A percentile compares a stretch with the other conserved stretches of the same genome.
These are phyloP conservation scores for Percopsis omiscomaycus DNA, from an alignment of 2,797 vertebrate genomes.

Conservation along the genomic window DNA sequence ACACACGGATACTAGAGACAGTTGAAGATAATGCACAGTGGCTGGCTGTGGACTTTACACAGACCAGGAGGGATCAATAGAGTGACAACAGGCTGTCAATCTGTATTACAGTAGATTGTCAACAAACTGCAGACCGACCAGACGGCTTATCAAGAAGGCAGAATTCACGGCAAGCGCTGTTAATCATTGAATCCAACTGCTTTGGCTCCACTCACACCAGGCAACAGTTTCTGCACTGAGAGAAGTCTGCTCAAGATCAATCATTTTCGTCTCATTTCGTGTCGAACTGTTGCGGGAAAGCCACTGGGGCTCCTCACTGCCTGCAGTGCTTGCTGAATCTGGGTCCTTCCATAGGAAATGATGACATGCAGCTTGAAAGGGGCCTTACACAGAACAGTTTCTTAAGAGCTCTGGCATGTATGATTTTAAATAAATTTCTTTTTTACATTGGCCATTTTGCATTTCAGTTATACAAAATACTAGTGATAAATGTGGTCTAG, in stretches of 20 bases:
- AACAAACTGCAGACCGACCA: slow-evolving; percentile 38
- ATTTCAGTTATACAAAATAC: not conserved
- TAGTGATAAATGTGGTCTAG: not conserved
- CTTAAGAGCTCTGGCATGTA: not conserved
- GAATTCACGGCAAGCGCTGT: slow-evolving; percentile 12
- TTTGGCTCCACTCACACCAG: too few species aligned
- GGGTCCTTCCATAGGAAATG: too few species aligned
- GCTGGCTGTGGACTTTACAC: slow-evolving; percentile 66
- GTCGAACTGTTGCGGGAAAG: not conserved
- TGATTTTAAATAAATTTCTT: not conserved
- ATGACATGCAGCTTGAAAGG: too few species aligned
- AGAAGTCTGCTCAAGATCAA: too few species aligned
- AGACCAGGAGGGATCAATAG: slow-evolving; percentile 49
- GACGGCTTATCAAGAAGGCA: slow-evolving; percentile 21
- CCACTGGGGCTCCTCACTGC: too few species aligned
- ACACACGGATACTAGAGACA: slow-evolving; percentile 39
- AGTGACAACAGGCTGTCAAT: slow-evolving; percentile 27
- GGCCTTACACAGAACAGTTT: not conserved
- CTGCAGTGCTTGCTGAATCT: too few species aligned
- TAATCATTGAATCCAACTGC: not conserved
- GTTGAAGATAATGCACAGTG: slow-evolving; percentile 45
- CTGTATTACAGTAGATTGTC: slow-evolving; percentile 45
- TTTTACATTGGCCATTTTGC: not conserved
- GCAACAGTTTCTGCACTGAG: too few species aligned
- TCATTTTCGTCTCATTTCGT: too few species aligned